These are phyloP conservation scores for Lissonota sp. DNA, from an alignment of 2,888 invertebrate genomes.

Conservation along the genomic window DNA sequence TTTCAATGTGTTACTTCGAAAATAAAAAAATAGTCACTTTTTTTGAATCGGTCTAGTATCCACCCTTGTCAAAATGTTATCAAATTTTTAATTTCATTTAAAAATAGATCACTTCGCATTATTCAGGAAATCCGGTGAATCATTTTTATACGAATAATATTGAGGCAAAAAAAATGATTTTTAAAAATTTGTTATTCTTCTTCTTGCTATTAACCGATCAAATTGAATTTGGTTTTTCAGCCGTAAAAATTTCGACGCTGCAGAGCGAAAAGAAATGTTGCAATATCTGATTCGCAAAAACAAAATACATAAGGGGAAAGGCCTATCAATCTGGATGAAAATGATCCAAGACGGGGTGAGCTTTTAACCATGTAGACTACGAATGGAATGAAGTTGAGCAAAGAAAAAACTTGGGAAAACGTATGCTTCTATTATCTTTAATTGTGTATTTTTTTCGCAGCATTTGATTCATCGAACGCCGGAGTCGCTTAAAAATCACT, in stretches of 20 bases:
- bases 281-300: background rate
- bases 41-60: too few species aligned
- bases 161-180: too few species aligned
- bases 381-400: background rate
- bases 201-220: background rate
- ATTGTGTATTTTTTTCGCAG: slow-evolving; percentile 1
- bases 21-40: too few species aligned
- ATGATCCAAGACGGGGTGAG: slow-evolving; percentile 36
- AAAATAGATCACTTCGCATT: too few species aligned
- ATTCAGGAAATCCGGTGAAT: too few species aligned
- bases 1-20: too few species aligned
- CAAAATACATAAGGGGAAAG: slow-evolving; percentile 1
- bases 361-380: background rate
- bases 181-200: too few species aligned
- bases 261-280: slow-evolving; percentile 1
- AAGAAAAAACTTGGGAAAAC: background rate
- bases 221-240: slow-evolving; percentile 3
- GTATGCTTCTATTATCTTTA: background rate
- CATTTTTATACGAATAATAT: too few species aligned
- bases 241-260: background rate
- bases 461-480: slow-evolving; percentile 16
- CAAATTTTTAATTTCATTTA: too few species aligned
- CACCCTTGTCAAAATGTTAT: too few species aligned
- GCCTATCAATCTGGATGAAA: slow-evolving; percentile 6
- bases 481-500: slow-evolving; percentile 21